Conservation (phyloP, 2,113 vertebrate genomes). For the Felis catus region DNA sequence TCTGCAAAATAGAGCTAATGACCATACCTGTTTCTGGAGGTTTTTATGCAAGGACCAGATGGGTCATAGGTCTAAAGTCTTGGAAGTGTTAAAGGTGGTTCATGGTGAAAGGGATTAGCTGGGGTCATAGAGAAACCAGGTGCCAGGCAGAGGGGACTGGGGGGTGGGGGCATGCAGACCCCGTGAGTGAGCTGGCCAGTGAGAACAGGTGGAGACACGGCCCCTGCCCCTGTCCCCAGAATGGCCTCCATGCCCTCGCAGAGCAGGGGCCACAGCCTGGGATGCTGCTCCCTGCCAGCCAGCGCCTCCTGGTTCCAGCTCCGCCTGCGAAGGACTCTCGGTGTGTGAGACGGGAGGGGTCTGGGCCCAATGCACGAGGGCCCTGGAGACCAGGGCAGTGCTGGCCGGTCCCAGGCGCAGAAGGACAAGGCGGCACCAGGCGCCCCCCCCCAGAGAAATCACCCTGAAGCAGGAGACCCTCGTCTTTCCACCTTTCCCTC, state of each 20-base stretch:
- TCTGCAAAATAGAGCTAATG: background rate
- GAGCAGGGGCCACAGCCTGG: background rate
- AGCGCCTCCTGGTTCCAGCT: background rate
- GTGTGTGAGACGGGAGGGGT: background rate
- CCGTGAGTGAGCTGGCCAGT: background rate
- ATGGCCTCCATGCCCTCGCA: background rate
- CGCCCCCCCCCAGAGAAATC: background rate
- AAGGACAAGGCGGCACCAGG: background rate
- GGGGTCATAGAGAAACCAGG: background rate
- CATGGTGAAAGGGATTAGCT: background rate
- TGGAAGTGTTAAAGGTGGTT: fast-evolving
- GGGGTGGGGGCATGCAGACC: background rate
- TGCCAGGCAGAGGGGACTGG: background rate
- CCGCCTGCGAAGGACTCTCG: background rate
- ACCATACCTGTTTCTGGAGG: background rate
- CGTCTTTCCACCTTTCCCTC: background rate
- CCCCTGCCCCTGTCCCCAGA: background rate
- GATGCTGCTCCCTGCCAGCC: background rate
- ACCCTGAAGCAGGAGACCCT: background rate
- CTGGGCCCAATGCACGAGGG: too few species aligned
- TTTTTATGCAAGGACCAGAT: fast-evolving
- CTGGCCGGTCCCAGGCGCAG: too few species aligned
- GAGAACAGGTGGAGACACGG: background rate
- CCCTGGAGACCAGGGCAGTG: background rate
- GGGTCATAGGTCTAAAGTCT: background rate